These are phyloP conservation scores for Myrmophylax atrothorax DNA, from an alignment of 2,113 vertebrate species.

Conservation along the genomic window DNA sequence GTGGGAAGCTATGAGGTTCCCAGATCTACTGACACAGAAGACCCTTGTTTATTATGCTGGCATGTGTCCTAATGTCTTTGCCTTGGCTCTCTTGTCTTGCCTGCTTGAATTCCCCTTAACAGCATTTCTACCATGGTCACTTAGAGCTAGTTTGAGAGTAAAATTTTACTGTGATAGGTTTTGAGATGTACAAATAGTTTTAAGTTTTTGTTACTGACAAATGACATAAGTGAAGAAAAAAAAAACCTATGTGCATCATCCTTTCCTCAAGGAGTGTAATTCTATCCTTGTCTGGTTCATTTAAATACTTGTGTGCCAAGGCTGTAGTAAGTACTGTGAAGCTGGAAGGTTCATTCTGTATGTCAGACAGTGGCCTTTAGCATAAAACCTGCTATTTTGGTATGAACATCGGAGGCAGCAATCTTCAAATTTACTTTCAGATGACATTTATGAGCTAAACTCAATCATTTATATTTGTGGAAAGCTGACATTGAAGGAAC, in stretches of 20 bases:
- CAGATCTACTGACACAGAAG: neutral
- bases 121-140: neutral
- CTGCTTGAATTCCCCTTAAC: neutral
- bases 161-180: neutral
- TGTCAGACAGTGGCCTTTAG: neutral
- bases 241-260: neutral
- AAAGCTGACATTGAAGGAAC: neutral
- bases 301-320: neutral
- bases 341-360: neutral
- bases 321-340: neutral
- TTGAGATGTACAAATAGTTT: neutral
- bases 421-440: slow-evolving; percentile 24
- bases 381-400: neutral
- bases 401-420: neutral
- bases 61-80: neutral
- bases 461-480: slow-evolving; percentile 18
- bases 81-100: neutral
- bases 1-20: neutral
- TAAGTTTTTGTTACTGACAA: neutral
- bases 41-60: neutral
- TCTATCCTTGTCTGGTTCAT: neutral
- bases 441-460: slow-evolving; percentile 19
- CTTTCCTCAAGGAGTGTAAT: neutral
- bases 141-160: neutral
- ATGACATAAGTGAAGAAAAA: neutral